phyloP scores from a whole-genome alignment of 2,113 vertebrate genomes.

The Gasterosteus nipponicus region DNA sequence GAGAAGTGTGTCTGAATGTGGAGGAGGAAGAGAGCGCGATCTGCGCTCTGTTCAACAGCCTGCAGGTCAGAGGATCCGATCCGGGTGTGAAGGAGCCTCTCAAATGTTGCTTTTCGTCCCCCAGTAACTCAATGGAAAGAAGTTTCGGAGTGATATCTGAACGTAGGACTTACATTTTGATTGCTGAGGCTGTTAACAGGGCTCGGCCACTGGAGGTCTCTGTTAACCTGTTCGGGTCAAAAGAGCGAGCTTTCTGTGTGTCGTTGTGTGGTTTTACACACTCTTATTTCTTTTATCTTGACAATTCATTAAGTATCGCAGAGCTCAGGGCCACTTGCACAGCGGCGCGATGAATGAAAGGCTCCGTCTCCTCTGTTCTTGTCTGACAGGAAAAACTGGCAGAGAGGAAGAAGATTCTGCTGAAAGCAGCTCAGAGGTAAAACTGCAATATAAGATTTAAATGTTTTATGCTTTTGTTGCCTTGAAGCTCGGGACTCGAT shows the following conservation, averaged over 20 bases:
- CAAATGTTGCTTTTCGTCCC: background rate
- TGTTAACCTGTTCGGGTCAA: constrained; percentile 47
- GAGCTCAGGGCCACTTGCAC: constrained; percentile 46
- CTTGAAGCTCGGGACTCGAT: constrained; percentile 17
- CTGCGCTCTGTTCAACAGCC: constrained; percentile 87
- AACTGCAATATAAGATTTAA: constrained; percentile 14
- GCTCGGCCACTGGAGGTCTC: constrained; percentile 70
- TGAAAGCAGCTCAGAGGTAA: constrained; percentile 93
- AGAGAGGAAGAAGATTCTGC: constrained; percentile 87
- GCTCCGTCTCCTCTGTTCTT: constrained; percentile 36
- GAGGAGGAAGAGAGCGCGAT: constrained; percentile 90
- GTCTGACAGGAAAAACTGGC: constrained; percentile 88
- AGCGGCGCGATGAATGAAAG: constrained; percentile 41
- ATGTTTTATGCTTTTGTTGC: constrained; percentile 8
- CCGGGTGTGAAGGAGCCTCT: background rate
- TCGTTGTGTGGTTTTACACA: constrained; percentile 15
- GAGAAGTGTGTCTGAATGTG: constrained; percentile 90
- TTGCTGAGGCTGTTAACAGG: constrained; percentile 7
- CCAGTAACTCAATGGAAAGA: background rate
- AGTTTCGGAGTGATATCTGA: too few relatives aligned
- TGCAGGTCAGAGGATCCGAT: constrained; percentile 83
- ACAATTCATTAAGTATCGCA: constrained; percentile 45
- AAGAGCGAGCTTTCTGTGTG: background rate
- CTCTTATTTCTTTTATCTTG: constrained; percentile 20
- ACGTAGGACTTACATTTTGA: background rate